Evolutionary conservation across 2,888 invertebrate genomes (phyloP).

Genomic region (Caenorhabditis sp.): DNA sequence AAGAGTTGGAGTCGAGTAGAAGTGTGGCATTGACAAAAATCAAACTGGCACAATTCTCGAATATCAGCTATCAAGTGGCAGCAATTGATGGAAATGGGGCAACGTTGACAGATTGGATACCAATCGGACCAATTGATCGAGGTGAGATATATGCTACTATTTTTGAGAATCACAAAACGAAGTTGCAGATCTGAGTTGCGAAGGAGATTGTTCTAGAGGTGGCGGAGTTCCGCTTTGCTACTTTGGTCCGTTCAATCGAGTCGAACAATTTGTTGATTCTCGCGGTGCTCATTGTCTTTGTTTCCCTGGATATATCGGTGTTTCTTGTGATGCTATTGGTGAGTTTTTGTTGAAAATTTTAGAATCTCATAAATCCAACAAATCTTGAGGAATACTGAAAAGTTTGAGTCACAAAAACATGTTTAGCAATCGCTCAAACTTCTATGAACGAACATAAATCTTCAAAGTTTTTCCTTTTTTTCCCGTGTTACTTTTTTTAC

Average conservation of each 20-base stretch:
- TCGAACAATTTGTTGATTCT: conserved; percentile 46
- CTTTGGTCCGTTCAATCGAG: conserved; percentile 51
- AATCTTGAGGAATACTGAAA: too few relatives aligned
- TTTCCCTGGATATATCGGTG: conserved; percentile 63
- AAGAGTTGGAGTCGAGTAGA: conserved; percentile 48
- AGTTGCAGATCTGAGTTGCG: conserved; percentile 54
- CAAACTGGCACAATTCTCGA: conserved; percentile 41
- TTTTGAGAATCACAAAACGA: too few relatives aligned
- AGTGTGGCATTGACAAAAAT: conserved; percentile 58
- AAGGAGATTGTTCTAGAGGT: conserved; percentile 58
- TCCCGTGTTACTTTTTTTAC: too few relatives aligned
- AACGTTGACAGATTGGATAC: conserved; percentile 59
- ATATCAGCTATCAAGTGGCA: conserved; percentile 53
- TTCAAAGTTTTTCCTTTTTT: neutral
- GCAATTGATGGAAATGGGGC: conserved; percentile 64
- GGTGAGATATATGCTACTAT: conserved; percentile 26
- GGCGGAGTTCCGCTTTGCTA: conserved; percentile 66
- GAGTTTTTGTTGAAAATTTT: conserved; percentile 14
- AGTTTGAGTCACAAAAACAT: too few relatives aligned
- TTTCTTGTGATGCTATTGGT: conserved; percentile 57
- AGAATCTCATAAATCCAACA: too few relatives aligned
- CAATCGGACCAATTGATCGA: conserved; percentile 53
- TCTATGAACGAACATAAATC: too few relatives aligned
- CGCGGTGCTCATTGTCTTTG: conserved; percentile 64
- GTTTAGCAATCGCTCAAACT: too few relatives aligned